Conservation (phyloP, 2,113 vertebrate species). For the Crotalus horridus region DNA sequence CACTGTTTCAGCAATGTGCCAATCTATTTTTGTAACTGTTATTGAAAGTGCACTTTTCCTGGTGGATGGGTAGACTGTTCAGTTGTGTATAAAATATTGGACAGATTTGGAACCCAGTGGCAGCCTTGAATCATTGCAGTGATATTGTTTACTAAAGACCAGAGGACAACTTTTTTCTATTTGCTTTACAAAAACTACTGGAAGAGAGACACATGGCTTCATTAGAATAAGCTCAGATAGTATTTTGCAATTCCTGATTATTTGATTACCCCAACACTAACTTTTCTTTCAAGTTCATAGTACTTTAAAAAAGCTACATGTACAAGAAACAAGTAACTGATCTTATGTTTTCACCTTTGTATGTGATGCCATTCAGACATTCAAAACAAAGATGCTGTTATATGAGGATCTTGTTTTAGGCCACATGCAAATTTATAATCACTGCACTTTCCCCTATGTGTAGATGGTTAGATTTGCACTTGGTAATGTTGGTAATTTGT, state of each 20-base stretch:
- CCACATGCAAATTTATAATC: constrained; percentile 37
- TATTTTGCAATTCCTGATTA: background rate
- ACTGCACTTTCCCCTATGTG: constrained; percentile 57
- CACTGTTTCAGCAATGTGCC: constrained; percentile 69
- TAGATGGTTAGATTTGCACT: constrained; percentile 67
- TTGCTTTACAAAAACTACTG: constrained; percentile 50
- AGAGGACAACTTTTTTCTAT: constrained; percentile 31
- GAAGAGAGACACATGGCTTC: constrained; percentile 49
- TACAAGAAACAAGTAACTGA: constrained; percentile 43
- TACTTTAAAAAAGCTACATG: constrained; percentile 21
- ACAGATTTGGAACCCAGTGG: constrained; percentile 44
- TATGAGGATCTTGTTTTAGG: constrained; percentile 53
- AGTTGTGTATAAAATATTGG: constrained; percentile 9
- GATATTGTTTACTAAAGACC: constrained; percentile 34
- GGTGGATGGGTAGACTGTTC: constrained; percentile 29
- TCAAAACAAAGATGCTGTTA: constrained; percentile 33
- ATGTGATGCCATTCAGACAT: constrained; percentile 28
- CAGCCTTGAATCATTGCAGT: constrained; percentile 40
- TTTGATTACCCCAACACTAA: constrained; percentile 33
- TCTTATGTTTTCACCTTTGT: constrained; percentile 42
- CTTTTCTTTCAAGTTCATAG: constrained; percentile 41
- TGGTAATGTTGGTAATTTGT: constrained; percentile 73
- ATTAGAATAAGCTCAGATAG: constrained; percentile 12
- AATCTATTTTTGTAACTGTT: constrained; percentile 72
- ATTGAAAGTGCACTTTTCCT: constrained; percentile 68